Base-by-base conservation (phyloP, 37 sponge, comb jelly and placozoan genomes). In the Spongia lamella region DNA sequence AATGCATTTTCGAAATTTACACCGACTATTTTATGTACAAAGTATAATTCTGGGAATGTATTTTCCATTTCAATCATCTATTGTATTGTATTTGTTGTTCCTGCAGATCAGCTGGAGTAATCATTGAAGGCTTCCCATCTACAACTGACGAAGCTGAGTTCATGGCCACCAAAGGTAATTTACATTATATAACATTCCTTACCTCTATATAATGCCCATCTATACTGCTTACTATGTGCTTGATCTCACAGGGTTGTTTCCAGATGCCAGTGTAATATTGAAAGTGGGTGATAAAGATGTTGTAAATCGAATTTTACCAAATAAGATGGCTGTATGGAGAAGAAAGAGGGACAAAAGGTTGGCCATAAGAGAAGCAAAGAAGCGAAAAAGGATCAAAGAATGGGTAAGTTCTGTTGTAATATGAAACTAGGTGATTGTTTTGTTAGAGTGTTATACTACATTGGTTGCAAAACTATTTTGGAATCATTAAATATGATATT, bases 121-220 rank as follows among this genome's bases (percentile, higher is more conserved):
- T 97, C 17, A 63, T 97, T 59, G 98, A 97, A 63, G 94, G 98
- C 0, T 94, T 93, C 56, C 98, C 98, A 19, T 56, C 76, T 5
- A 79, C 65, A 38, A 70, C 72, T 19, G 92, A 94, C 53, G 94
- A 97, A 29, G 69, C 88, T 51, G 57, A 76, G 56, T 82, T 72
- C 38, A 59, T 97, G 31, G 52, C 71, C 7, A 77, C 84, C 29
- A 86, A 74, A 35, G 90, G 90, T 55, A 72, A 29, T 29, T n/a
- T n/a, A n/a, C n/a, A n/a, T n/a, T 25, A 29, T 29, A 61, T 7
- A 27, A 57, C 59, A 14, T 16, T 26, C 59, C 14, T 26, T 16
- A 14, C 14, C 14, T 16, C 53, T 56, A 25, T 3, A 5, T 56
- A 25, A 3, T 61, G 30, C 26, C 26, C 17, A 13, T 1, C 25